Evolutionary conservation across 2,113 vertebrate species (phyloP), one percentile per base, ranked within the genome.

Genomic region (Bungarus multicinctus): DNA sequence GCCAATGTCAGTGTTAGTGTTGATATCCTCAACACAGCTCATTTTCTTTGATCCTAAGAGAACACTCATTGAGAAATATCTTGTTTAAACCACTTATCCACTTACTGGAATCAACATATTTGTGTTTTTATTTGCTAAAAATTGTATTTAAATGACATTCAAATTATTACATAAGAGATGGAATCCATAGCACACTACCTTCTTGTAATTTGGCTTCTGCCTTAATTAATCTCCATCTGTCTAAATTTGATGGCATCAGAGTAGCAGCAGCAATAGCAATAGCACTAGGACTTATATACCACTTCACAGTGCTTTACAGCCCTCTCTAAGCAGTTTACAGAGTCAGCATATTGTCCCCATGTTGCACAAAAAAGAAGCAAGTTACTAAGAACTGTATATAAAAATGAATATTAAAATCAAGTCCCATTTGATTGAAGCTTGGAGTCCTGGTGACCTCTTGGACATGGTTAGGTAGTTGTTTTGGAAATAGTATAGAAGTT

Each of bases 211-310:
- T 94, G 10, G 52, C 10, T 87, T 96, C 20, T 47, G 0, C 11
- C 50, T 27, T 7, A 3, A 22, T 10, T 85, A 92, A 6, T 95
- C 92, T 90, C 7, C 10, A 93, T 95, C 34, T 11, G 11, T 60
- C 39, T 58, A 50, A 50, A 94, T 92, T 85, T 94, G 94, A 54
- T 95, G 93, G 96, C 91, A 4, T 57, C 25, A 94, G 60, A 25
- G 10, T 2, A 54, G 3, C 53, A 25, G 10, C 0, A 54, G 16
- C 53, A 54, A 54, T 18, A 64, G 25, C 27, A 30, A 30, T 64
- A 30, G 3, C 25, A 30, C 58, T 60, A 27, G 11, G 3, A 60
- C 60, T 64, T 64, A 30, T 30, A 30, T 30, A 64, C 27, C 27
- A 30, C 60, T 64, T 30, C 60, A 64, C 11, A 64, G 10, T 64